phyloP scores from a whole-genome alignment of 2,113 vertebrate genomes.

The Dolichallabes microphthalmus region DNA sequence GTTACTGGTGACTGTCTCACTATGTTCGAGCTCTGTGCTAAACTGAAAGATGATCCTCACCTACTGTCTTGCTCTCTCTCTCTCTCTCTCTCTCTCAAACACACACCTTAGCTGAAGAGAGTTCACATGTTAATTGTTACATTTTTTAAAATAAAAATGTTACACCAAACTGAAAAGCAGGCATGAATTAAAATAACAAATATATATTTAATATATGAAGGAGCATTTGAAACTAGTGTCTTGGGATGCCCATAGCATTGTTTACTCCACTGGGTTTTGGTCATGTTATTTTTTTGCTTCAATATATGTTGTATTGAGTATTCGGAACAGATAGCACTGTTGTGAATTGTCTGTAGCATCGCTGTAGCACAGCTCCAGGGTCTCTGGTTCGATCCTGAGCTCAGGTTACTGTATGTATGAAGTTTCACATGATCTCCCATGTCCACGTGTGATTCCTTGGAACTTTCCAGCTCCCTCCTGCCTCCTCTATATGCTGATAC shows the following conservation, averaged over 20 bases:
- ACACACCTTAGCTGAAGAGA: conserved; percentile 9
- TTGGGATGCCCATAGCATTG: background rate
- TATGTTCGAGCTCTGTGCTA: conserved; percentile 37
- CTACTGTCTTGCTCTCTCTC: conserved; percentile 9
- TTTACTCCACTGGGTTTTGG: background rate
- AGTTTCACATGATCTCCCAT: background rate
- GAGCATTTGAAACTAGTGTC: background rate
- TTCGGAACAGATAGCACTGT: background rate
- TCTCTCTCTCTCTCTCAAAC: background rate
- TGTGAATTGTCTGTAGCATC: background rate
- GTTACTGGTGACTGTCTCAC: conserved; percentile 52
- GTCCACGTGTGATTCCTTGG: background rate
- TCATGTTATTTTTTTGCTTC: background rate
- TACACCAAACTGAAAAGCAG: background rate
- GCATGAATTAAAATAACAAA: background rate
- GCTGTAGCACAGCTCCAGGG: background rate
- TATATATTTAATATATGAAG: background rate
- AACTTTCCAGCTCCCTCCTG: background rate
- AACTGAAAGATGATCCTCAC: conserved; percentile 41
- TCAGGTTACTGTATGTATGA: background rate
- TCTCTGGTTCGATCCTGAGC: background rate
- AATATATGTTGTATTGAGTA: background rate
- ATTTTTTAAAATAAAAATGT: too few relatives aligned
- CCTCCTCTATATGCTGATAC: background rate
- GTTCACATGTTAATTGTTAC: background rate